Conservation (phyloP, 2,113 vertebrate species). For the Nothobranchius furzeri region DNA sequence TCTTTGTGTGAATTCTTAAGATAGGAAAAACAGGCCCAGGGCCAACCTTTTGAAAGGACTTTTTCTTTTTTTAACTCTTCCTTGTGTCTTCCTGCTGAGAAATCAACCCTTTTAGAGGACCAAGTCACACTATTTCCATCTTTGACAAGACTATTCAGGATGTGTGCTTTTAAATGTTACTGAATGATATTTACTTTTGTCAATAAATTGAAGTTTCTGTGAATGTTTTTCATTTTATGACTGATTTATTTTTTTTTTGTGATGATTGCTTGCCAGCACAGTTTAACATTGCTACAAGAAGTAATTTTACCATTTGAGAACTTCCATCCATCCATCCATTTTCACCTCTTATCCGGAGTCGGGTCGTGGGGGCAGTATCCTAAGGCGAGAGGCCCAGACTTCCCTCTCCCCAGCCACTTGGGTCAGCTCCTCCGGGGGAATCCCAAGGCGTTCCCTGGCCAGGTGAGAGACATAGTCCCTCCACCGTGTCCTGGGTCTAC, state of each 20-base stretch:
- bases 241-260: neutral
- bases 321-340: neutral
- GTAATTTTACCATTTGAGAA: neutral
- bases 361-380: no score
- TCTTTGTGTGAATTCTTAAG: constrained; percentile 68
- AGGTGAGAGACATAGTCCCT: no score
- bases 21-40: constrained; percentile 62
- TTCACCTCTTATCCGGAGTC: no score
- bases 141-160: constrained; percentile 50
- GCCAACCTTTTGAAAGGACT: constrained; percentile 62
- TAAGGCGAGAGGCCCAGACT: no score
- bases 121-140: constrained; percentile 37
- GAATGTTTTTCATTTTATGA: constrained; percentile 14
- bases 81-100: constrained; percentile 42
- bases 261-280: constrained; percentile 1
- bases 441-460: no score
- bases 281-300: constrained; percentile 12
- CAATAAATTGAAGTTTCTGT: constrained; percentile 6
- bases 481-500: no score
- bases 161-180: constrained; percentile 40
- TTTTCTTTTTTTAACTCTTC: constrained; percentile 46
- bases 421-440: no score
- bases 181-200: constrained; percentile 29
- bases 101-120: constrained; percentile 36
- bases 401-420: no score